phyloP scores from a whole-genome alignment of 2,888 invertebrate genomes.

The Oxycera nigricornis region DNA sequence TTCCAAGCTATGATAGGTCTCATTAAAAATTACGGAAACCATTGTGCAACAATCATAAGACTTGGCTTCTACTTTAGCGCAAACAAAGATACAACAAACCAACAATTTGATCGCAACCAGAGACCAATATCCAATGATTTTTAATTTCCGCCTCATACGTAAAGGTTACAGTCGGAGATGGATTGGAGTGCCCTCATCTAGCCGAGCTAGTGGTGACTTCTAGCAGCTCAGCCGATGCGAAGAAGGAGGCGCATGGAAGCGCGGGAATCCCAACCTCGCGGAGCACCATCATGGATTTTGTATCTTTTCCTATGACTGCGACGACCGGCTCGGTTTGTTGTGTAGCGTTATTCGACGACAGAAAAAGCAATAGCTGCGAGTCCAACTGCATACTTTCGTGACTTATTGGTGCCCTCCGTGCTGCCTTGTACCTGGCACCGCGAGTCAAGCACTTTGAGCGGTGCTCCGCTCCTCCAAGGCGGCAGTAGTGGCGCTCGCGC shows the following conservation, averaged over 20 bases:
- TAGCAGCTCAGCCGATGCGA: not conserved
- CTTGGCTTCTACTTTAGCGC: too few species aligned
- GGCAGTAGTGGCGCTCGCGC: not conserved
- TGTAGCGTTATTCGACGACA: constrained; percentile 18
- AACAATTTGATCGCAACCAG: not conserved
- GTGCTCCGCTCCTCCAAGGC: not conserved
- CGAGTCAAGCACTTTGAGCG: constrained; percentile 1
- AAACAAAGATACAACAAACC: too few species aligned
- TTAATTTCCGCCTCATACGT: not conserved
- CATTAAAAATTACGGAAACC: not conserved
- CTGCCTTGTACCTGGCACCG: constrained; percentile 37
- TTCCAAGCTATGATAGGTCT: too few species aligned
- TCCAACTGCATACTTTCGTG: constrained; percentile 35
- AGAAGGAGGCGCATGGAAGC: not conserved
- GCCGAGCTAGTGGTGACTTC: not conserved
- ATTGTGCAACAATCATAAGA: not conserved
- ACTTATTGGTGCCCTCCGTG: constrained; percentile 38
- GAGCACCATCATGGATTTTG: not conserved
- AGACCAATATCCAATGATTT: constrained; percentile 9
- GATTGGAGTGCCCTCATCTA: not conserved
- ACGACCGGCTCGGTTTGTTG: not conserved
- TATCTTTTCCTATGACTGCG: not conserved
- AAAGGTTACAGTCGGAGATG: not conserved
- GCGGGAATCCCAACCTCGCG: not conserved
- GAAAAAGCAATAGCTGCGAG: constrained; percentile 11